Evolutionary conservation across 2,797 vertebrate species (phyloP).

Genomic region (Fratercula arctica): DNA sequence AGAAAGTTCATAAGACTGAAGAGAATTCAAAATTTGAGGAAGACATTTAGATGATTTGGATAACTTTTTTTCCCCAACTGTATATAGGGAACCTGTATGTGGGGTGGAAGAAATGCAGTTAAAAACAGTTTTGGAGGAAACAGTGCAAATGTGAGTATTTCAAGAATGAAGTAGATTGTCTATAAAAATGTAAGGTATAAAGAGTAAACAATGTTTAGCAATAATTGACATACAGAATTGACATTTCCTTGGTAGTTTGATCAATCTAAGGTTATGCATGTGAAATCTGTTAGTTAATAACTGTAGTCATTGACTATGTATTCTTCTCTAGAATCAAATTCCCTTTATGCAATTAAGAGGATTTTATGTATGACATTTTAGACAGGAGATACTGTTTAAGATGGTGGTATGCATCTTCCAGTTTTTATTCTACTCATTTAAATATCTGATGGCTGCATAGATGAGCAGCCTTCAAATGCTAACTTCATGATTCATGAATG

Average conservation of each 20-base stretch:
- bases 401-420: background rate
- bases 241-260: accelerated
- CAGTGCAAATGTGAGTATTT: background rate
- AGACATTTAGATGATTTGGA: background rate
- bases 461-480: background rate
- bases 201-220: background rate
- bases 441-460: background rate
- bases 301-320: background rate
- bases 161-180: background rate
- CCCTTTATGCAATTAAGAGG: background rate
- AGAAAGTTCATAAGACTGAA: background rate
- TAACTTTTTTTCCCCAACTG: background rate
- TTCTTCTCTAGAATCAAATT: background rate
- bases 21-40: background rate
- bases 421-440: background rate
- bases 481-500: background rate
- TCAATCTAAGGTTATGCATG: background rate
- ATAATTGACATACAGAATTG: background rate
- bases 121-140: background rate
- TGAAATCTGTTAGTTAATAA: background rate
- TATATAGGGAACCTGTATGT: background rate
- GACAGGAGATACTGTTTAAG: background rate
- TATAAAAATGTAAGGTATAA: background rate
- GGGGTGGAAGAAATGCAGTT: background rate
- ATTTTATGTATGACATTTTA: background rate